Base-by-base conservation (phyloP, 1,140 invertebrate species). In the Papilio machaon region DNA sequence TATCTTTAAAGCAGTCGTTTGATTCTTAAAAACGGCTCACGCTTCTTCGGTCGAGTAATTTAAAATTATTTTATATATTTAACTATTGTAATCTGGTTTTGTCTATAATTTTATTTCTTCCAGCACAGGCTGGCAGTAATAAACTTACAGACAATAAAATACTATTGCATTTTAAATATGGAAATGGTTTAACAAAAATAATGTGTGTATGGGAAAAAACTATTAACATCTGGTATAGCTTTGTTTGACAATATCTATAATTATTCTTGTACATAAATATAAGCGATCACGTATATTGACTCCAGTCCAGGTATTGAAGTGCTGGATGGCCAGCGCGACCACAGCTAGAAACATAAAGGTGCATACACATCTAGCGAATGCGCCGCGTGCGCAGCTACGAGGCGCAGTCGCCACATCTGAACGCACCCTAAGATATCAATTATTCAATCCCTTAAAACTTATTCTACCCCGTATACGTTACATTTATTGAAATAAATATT, bases 121-220 rank as follows among this genome's bases (percentile, higher is more conserved):
- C 67, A 47, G 80, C 38, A 76, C 79, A 74, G 80, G 79, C 49
- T 49, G 80, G 73, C 86, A 73, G 73, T 81, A 81, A 87, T 86
- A 85, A 87, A 88, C 88, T 82, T 82, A 60, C 52, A 75, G 85
- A 86, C 86, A 80, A 82, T 87, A 88, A 30, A 85, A 87, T 82
- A 85, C 92, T 94, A 94, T 94, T 94, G 92, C 92, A 92, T 93
- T 94, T 94, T 93, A 90, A 88, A 91, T 85, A 93, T 94, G 92
- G 91, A 86, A 88, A 90, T 90, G 91, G 88, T 84, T 85, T 90
- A 94, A 93, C 91, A 94, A 94, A 93, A 91, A 92, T 89, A 91
- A 91, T 91, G 87, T 91, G 84, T 94, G 91, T 94, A 92, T 93
- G 89, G 91, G 87, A 91, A 93, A 87, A 92, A 92, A 89, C 92